A percentile compares a stretch with the other conserved stretches of the same genome.
These are phyloP conservation scores for Meteorus cinctellus DNA, from an alignment of 2,888 invertebrate genomes.

Conservation along the genomic window DNA sequence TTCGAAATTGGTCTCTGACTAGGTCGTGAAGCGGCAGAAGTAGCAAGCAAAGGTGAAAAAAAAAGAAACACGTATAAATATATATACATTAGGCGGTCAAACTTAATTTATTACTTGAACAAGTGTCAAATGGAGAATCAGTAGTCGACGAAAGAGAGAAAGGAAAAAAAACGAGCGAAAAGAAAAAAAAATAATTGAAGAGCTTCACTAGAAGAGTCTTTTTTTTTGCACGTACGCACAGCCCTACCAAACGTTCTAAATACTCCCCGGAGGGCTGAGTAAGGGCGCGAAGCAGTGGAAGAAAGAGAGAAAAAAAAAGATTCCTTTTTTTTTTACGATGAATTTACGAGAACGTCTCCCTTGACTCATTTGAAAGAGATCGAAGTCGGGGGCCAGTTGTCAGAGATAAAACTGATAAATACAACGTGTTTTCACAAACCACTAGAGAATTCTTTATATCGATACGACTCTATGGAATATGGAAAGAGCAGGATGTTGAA, in stretches of 20 bases:
- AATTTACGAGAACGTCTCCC: conserved; percentile 51
- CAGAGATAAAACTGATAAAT: conserved; percentile 56
- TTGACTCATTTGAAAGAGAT: conserved; percentile 49
- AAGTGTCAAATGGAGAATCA: conserved; percentile 12
- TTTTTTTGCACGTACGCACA: conserved; percentile 12
- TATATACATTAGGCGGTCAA: neutral
- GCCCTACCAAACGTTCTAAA: conserved; percentile 10
- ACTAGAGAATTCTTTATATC: conserved; percentile 29
- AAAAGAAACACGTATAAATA: neutral
- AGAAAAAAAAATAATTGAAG: conserved; percentile 15
- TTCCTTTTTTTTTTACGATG: conserved; percentile 42
- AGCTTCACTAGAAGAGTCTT: neutral
- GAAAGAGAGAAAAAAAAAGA: conserved; percentile 20
- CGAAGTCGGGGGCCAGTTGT: conserved; percentile 42
- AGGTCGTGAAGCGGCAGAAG: neutral
- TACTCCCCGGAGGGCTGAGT: conserved; percentile 36
- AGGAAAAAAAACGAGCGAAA: neutral
- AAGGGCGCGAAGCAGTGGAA: conserved; percentile 27
- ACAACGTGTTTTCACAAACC: conserved; percentile 46
- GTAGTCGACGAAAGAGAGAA: neutral
- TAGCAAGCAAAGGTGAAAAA: neutral
- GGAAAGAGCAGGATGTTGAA: neutral
- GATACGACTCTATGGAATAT: neutral
- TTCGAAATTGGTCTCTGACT: conserved; percentile 33
- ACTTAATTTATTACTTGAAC: conserved; percentile 1